A percentile compares a stretch with the other conserved stretches of the same genome.
phyloP scores from a whole-genome alignment of 2,113 vertebrate genomes.

The Cinclus mexicanus region DNA sequence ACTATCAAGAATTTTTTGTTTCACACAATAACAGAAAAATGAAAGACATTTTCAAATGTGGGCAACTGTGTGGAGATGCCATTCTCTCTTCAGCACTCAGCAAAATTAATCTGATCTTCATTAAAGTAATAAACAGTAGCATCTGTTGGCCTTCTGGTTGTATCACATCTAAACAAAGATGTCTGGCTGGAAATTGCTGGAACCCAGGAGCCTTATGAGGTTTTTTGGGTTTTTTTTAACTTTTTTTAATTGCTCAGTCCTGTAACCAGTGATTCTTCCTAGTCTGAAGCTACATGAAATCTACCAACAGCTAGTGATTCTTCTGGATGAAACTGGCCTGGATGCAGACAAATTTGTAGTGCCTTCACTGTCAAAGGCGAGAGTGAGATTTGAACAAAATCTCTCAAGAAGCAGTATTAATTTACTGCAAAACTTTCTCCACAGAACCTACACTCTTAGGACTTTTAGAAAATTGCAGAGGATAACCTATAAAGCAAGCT shows the following conservation, averaged over 20 bases:
- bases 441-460: background rate
- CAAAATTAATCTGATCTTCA: background rate
- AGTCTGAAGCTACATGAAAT: background rate
- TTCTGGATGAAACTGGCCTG: background rate
- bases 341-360: background rate
- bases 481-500: background rate
- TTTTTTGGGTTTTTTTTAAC: no score
- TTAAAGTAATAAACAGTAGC: background rate
- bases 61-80: background rate
- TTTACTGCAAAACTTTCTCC: background rate
- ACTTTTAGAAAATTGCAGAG: background rate
- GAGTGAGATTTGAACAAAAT: background rate
- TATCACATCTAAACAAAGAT: background rate
- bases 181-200: background rate
- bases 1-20: background rate
- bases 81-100: background rate
- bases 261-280: background rate
- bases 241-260: background rate
- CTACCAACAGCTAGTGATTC: background rate
- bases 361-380: background rate
- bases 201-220: background rate
- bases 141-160: background rate
- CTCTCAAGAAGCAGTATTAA: background rate
- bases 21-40: background rate
- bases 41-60: background rate